Evolutionary conservation across 2,888 invertebrate species (phyloP), one percentile per base, ranked within the genome.

Genomic region (Alloscopus bannaensis): DNA sequence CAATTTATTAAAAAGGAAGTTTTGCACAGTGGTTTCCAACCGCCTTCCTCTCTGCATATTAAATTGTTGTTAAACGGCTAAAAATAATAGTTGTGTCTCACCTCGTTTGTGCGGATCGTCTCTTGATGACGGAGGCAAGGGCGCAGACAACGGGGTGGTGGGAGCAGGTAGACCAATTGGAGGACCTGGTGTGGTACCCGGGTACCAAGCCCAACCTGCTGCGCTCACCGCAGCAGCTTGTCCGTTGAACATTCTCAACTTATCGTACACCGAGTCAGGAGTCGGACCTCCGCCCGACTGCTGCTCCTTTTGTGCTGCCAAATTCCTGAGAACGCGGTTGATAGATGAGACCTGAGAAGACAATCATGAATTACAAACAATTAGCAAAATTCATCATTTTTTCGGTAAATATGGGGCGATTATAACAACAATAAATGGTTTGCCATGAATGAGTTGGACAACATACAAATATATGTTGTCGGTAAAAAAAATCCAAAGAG

Each of bases 221-320:
- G 86, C 86, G 69, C 83, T 81, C 47, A 86, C 86, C 16, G 86
- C 86, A 36, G 85, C 93, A 36, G 93, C 93, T 88, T 95, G 95
- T 0, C 95, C 97, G 90, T 97, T 97, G 89, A 97, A 95, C 94
- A 98, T 95, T 86, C 97, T 91, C 86, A 98, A 90, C 90, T 97
- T 97, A 90, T 97, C 97, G 89, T 97, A 97, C 59, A 96, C 95
- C 83, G 95, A 94, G 89, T 97, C 97, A n/a, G 85, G 84, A 88
- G 93, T 94, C 87, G 94, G 93, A 85, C 92, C 92, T 24, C 76
- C 72, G 55, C 92, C 92, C 55, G 93, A 93, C 86, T 95, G 95
- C 89, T 96, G 96, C 90, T 97, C 98, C 89, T 98, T 99, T 89
- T 97, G 97, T 65, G 97, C 95, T 28, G 98, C 97, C 87, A 99